A percentile compares a stretch with the other conserved stretches of the same genome.
Conservation (phyloP, 2,888 invertebrate genomes). For the Myathropa florea region DNA sequence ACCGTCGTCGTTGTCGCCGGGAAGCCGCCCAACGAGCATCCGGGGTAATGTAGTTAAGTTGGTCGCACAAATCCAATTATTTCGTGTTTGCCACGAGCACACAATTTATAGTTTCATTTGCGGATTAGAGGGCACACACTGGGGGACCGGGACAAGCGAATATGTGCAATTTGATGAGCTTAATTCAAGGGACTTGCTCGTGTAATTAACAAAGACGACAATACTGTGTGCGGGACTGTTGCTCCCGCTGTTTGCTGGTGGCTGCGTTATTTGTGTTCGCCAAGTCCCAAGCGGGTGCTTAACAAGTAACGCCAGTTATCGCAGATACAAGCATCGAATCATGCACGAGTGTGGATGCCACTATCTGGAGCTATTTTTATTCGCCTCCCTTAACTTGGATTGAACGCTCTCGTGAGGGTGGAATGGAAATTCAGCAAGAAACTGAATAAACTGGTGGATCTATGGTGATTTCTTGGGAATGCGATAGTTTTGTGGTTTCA, state of each 20-base stretch:
- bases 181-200: slow-evolving; percentile 1
- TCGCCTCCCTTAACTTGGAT: too few relatives aligned
- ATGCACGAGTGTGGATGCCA: too few relatives aligned
- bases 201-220: background rate
- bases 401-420: too few relatives aligned
- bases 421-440: too few relatives aligned
- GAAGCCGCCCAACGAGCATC: background rate
- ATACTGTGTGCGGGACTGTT: background rate
- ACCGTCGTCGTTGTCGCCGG: too few relatives aligned
- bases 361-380: too few relatives aligned
- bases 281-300: background rate
- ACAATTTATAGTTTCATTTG: slow-evolving; percentile 13
- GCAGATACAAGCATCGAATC: background rate
- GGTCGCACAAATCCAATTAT: slow-evolving; percentile 21
- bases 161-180: slow-evolving; percentile 32
- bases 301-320: background rate
- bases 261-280: background rate
- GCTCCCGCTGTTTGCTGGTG: too few relatives aligned
- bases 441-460: too few relatives aligned
- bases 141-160: background rate
- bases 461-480: too few relatives aligned
- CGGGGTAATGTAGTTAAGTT: background rate
- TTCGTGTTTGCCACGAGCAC: background rate
- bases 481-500: too few relatives aligned
- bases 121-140: background rate